phyloP scores from a whole-genome alignment of 1,140 invertebrate species.

The Drosophila bipectinata region DNA sequence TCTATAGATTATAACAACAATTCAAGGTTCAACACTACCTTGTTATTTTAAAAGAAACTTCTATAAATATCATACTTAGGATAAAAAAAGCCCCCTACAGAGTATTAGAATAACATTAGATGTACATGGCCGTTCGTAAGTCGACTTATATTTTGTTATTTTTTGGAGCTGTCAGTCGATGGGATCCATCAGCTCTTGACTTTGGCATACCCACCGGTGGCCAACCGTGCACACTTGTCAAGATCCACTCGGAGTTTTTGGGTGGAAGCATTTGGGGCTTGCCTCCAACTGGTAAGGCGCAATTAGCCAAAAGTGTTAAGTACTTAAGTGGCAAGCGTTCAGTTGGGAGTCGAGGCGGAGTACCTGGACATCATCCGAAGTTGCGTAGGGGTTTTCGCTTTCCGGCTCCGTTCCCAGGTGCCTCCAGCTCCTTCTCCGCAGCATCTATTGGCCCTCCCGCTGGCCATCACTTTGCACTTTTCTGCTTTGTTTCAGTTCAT shows the following conservation, averaged over 20 bases:
- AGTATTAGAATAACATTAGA: conserved; percentile 43
- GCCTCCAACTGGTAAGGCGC: conserved; percentile 48
- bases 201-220: conserved; percentile 45
- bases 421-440: background rate
- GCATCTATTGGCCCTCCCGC: background rate
- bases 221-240: conserved; percentile 63
- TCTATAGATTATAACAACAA: no score
- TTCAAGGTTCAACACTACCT: no score
- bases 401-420: conserved; percentile 47
- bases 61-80: background rate
- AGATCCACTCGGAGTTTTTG: conserved; percentile 29
- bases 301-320: conserved; percentile 82
- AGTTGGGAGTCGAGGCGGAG: conserved; percentile 43
- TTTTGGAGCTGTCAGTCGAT: conserved; percentile 46
- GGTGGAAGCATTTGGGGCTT: conserved; percentile 59
- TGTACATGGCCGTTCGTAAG: background rate
- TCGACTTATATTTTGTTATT: conserved; percentile 36
- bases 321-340: conserved; percentile 70
- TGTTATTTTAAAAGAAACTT: background rate
- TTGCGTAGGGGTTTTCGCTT: conserved; percentile 76
- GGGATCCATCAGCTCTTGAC: conserved; percentile 44
- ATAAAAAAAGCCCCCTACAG: background rate
- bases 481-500: conserved; percentile 81
- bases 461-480: conserved; percentile 71
- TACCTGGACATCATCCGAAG: conserved; percentile 42